Evolutionary conservation across 2,888 invertebrate species (phyloP).

Genomic region (Heteromurus nitidus): DNA sequence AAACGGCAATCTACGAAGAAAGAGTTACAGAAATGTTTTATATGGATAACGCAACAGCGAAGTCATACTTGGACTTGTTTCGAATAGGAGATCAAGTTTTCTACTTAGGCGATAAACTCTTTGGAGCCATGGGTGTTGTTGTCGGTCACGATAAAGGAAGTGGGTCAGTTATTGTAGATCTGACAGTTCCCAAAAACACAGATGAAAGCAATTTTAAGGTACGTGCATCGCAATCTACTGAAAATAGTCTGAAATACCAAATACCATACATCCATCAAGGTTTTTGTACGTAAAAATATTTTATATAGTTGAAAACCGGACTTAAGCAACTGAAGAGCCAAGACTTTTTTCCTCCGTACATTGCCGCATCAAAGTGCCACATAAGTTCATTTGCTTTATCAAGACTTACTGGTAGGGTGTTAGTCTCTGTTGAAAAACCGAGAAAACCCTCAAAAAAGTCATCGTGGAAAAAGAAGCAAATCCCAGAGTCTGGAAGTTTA

Average conservation of each 20-base stretch:
- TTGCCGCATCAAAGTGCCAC: conserved; percentile 76
- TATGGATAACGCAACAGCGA: conserved; percentile 62
- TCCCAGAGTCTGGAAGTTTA: neutral
- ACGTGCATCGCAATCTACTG: neutral
- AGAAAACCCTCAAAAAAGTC: conserved; percentile 67
- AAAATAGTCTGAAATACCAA: neutral
- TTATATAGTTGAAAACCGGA: conserved; percentile 45
- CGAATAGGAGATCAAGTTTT: conserved; percentile 68
- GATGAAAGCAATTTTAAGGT: conserved; percentile 66
- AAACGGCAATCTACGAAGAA: conserved; percentile 80
- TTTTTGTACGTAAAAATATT: neutral
- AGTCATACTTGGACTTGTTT: conserved; percentile 66
- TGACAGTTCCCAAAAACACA: conserved; percentile 37
- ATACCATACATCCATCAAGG: neutral
- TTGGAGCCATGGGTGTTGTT: conserved; percentile 68
- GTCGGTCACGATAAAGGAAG: conserved; percentile 64
- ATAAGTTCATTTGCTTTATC: conserved; percentile 81
- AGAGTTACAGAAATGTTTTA: conserved; percentile 67
- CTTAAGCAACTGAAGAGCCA: conserved; percentile 60
- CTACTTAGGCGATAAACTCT: conserved; percentile 65
- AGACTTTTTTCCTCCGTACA: conserved; percentile 61
- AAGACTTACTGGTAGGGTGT: conserved; percentile 90
- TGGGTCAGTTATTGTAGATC: conserved; percentile 62
- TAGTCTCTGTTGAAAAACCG: conserved; percentile 79
- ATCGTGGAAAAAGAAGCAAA: conserved; percentile 12